Conservation (phyloP, 1,140 invertebrate species). For the Drosophila neocordata region DNA sequence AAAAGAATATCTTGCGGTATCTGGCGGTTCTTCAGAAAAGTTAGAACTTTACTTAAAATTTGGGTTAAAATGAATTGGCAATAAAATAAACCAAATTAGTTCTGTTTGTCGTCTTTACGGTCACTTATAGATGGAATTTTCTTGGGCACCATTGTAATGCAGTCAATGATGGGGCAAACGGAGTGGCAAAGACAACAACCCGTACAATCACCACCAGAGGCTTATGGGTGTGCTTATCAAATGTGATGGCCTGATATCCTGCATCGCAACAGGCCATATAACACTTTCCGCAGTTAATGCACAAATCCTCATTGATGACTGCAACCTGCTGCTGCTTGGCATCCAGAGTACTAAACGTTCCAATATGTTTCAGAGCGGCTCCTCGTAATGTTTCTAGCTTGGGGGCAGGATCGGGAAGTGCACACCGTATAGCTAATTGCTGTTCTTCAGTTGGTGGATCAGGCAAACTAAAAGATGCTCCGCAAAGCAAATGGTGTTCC, state of each 20-base stretch:
- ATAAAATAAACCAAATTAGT: neutral
- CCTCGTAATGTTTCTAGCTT: conserved; percentile 91
- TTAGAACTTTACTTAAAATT: neutral
- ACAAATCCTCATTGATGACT: conserved; percentile 98
- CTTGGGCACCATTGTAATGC: conserved; percentile 95
- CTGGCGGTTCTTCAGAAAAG: too few species aligned
- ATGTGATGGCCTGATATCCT: conserved; percentile 98
- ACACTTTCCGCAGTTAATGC: conserved; percentile 99
- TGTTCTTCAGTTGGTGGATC: conserved; percentile 39
- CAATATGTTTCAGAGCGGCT: conserved; percentile 89
- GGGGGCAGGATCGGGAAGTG: conserved; percentile 83
- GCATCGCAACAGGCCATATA: conserved; percentile 99
- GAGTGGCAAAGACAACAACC: conserved; percentile 97
- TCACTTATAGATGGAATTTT: conserved; percentile 90
- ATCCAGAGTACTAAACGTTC: conserved; percentile 92
- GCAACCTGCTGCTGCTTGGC: conserved; percentile 96
- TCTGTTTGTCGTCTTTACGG: conserved; percentile 82
- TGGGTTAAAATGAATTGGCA: neutral
- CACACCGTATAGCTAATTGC: conserved; percentile 35
- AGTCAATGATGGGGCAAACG: conserved; percentile 99
- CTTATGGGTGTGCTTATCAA: conserved; percentile 94
- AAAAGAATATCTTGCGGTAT: too few species aligned
- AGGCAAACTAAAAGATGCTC: neutral
- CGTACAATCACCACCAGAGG: conserved; percentile 96
- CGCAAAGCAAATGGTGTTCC: conserved; percentile 79